Evolutionary conservation across 2,797 vertebrate genomes (phyloP).

Genomic region (Hydrocynus forskahlii): DNA sequence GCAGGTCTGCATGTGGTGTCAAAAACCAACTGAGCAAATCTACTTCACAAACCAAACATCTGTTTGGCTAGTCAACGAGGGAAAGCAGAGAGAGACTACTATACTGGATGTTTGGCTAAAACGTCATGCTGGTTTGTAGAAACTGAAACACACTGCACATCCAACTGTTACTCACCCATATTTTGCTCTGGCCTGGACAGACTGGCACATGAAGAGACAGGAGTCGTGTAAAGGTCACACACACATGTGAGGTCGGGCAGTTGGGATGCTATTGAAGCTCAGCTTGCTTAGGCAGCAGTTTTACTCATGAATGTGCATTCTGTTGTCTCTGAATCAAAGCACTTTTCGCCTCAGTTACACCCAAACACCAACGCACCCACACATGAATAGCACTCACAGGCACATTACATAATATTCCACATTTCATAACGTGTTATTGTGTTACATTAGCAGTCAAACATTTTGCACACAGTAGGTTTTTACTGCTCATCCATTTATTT

Average conservation of each 20-base stretch:
- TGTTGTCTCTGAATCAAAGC: slow-evolving; percentile 57
- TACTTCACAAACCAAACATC: no score
- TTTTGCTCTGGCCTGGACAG: background rate
- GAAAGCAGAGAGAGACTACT: no score
- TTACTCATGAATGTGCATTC: slow-evolving; percentile 52
- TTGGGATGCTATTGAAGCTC: slow-evolving; percentile 52
- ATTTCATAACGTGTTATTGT: background rate
- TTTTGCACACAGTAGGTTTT: no score
- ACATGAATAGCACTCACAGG: background rate
- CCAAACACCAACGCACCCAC: background rate
- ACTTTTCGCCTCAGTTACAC: background rate
- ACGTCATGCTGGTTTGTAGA: no score
- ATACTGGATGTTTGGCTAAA: no score
- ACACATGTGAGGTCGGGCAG: background rate
- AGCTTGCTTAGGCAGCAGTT: slow-evolving; percentile 64
- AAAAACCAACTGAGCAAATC: no score
- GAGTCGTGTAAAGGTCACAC: slow-evolving; percentile 1
- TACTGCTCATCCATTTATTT: no score
- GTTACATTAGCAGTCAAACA: background rate
- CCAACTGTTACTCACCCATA: no score
- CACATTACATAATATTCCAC: background rate
- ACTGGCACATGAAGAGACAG: background rate
- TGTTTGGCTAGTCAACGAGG: no score
- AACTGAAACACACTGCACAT: no score
- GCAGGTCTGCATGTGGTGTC: no score